Percentiles rank a stretch among this genome's conserved stretches.
Evolutionary conservation across 2,113 vertebrate genomes (phyloP).

Genomic region (Columba janthina): DNA sequence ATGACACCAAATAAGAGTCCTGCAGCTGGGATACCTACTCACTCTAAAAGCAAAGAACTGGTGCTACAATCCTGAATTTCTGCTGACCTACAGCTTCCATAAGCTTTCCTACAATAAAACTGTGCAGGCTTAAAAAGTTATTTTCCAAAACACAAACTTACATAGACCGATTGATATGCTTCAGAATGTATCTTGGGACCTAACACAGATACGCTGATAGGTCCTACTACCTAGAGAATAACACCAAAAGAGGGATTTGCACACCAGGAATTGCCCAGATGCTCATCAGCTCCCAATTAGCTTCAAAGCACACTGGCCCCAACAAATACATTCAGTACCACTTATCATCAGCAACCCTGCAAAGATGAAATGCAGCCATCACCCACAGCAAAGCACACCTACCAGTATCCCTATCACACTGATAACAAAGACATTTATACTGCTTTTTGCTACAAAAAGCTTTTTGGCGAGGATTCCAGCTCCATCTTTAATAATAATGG

Average conservation of each 20-base stretch:
- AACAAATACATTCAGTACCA: neutral
- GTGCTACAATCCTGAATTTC: neutral
- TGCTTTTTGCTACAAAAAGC: neutral
- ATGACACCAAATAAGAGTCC: neutral
- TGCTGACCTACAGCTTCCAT: neutral
- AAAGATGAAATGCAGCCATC: neutral
- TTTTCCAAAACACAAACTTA: neutral
- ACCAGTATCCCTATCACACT: neutral
- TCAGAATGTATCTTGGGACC: neutral
- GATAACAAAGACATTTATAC: neutral
- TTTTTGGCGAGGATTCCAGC: neutral
- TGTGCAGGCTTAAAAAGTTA: neutral
- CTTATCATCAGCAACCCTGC: neutral
- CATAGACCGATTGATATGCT: fast-evolving
- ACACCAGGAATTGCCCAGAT: neutral
- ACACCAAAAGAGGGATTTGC: neutral
- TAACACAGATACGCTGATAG: neutral
- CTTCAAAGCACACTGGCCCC: neutral
- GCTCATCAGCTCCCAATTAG: neutral
- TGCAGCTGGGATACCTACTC: neutral
- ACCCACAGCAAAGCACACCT: constrained; percentile 22
- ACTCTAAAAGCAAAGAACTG: neutral
- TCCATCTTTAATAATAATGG: neutral
- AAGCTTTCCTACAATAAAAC: neutral
- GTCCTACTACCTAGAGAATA: neutral